Evolutionary conservation across 2,888 invertebrate species (phyloP), one percentile per base, ranked within the genome.

Genomic region (Cephonodes hylas): DNA sequence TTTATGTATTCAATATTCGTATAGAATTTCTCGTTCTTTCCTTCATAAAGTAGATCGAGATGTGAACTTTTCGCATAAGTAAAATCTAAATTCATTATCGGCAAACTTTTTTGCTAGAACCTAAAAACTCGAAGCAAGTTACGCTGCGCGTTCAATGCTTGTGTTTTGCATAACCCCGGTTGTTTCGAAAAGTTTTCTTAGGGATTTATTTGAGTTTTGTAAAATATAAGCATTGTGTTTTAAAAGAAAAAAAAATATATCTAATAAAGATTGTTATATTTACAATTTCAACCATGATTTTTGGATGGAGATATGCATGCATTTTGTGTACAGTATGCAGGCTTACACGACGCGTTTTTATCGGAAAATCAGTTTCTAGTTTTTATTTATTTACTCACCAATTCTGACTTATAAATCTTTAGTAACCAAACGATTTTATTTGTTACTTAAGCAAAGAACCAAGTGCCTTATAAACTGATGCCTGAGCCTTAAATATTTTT

Each of bases 61-160:
- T 56, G 60, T 31, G 18, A 61, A 61, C 56, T 61, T 61, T 42
- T n/a, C 42, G 56, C 60, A 42, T 61, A 56, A 61, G 53, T 56
- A 23, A 27, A 61, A 61, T 27, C 23, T 42, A 42, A 56, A 60
- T 60, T 61, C 44, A 27, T 56, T 61, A 61, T 56, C 60, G 60
- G 13, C 20, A 3, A 45, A 59, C 31, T 45, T 59, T 59, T 59
- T 45, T 45, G 8, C 23, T 45, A 10, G 31, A 59, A 23, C 25
- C 25, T 18, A 59, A 27, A 59, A 45, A 45, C 31, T 59, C 31
- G 13, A 20, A 27, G 31, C 13, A 20, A 25, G 44, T 44, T 18
- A 53, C 31, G 53, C 31, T 18, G 27, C 53, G 53, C 53, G 53
- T 27, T 53, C 27, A 53, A 31, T 53, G 53, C 53, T 31, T 53